Evolutionary conservation across 2,113 vertebrate genomes (phyloP), one percentile per base, ranked within the genome.

Genomic region (Lates calcarifer): DNA sequence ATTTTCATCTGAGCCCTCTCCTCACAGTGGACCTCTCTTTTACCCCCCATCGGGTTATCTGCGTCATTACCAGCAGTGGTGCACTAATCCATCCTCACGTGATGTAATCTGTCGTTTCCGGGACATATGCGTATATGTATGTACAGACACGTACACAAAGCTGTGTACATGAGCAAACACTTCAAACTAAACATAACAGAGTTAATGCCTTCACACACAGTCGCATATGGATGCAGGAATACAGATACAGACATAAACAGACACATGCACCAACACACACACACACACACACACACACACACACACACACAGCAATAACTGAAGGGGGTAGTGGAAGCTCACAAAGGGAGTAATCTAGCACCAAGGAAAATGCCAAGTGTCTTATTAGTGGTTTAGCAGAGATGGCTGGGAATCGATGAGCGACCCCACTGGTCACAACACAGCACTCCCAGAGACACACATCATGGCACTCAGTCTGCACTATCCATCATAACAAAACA

Each of bases 321-420:
- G 76, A 45, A 75, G 67, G 62, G 74, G 13, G 49, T 74, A 41
- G 80, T 84, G 74, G 83, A 83, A 83, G 65, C 79, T 84, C 89
- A 84, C 90, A 82, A 73, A 71, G 81, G 79, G 78, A 85, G 90
- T 88, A 84, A 86, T 85, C 84, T 73, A 85, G 83, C 85, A 86
- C 88, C 71, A 79, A 80, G 89, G 93, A 92, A 94, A 94, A 95
- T 94, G 93, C 91, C 90, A 93, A 90, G 86, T 91, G 91, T 91
- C 93, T 95, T 94, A 94, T 95, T 95, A 94, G 92, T 91, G 90
- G 71, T 88, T 91, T 90, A 87, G 91, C 75, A 41, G 74, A 86
- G 86, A 87, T 89, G 88, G 86, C 87, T 86, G 85, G 79, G 89
- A 93, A 94, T 93, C 93, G 62, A 92, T 87, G 87, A 75, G 81